Evolutionary conservation across 35 echinoderm and acorn worm species (phyloP).

Genomic region (Nesometra sesokonis): DNA sequence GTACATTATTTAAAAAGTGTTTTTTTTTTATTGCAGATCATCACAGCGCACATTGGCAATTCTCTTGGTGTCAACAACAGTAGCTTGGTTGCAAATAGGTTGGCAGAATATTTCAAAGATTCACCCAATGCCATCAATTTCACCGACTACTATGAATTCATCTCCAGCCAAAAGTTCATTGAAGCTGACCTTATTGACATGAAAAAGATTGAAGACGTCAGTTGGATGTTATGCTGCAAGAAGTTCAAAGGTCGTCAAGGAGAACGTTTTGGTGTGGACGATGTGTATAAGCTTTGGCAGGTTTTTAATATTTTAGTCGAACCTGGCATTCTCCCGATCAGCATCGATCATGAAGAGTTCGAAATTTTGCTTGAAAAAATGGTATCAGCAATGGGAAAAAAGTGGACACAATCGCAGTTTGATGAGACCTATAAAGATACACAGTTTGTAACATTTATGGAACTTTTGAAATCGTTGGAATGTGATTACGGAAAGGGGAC

Average conservation of each 20-base stretch:
- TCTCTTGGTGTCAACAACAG: conserved; percentile 35
- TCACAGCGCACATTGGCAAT: conserved; percentile 49
- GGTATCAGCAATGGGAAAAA: conserved; percentile 36
- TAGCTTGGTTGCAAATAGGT: conserved; percentile 4
- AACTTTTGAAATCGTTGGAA: conserved; percentile 29
- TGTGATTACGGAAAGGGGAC: conserved; percentile 7
- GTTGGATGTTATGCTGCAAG: conserved; percentile 45
- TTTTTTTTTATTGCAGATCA: conserved; percentile 18
- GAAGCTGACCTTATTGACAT: conserved; percentile 27
- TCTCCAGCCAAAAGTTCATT: conserved; percentile 20
- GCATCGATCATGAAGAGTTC: conserved; percentile 29
- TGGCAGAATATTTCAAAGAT: conserved; percentile 26
- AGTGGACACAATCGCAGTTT: conserved; percentile 18
- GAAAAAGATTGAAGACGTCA: conserved; percentile 36
- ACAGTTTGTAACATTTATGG: conserved; percentile 12
- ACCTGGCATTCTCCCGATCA: conserved; percentile 17
- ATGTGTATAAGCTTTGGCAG: conserved; percentile 28
- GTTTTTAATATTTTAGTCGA: conserved; percentile 56
- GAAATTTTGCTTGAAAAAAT: conserved; percentile 42
- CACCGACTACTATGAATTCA: conserved; percentile 26
- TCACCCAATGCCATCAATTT: conserved; percentile 6
- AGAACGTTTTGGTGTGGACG: conserved; percentile 4
- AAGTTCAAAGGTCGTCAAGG: not conserved
- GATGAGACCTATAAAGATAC: conserved; percentile 8
- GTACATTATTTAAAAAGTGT: too few species aligned